phyloP scores from a whole-genome alignment of 2,797 vertebrate species.

The Amazona finschi region DNA sequence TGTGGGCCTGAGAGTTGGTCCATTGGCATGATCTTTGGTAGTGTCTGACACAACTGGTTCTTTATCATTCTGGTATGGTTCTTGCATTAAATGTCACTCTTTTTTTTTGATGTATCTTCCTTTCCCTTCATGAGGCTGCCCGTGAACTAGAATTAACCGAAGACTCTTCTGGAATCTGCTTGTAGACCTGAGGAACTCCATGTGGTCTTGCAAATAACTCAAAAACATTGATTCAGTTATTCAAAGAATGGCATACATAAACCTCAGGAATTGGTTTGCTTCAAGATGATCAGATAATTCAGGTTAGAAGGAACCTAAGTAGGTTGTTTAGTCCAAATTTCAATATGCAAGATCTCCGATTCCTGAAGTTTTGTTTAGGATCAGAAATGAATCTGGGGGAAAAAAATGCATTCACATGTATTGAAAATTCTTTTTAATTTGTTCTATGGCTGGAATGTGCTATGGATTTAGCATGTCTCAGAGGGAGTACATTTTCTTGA shows the following conservation, averaged over 20 bases:
- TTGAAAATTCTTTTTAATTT: slow-evolving; percentile 32
- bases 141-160: not conserved
- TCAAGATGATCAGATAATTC: not conserved
- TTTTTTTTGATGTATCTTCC: not conserved
- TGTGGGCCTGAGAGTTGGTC: not conserved
- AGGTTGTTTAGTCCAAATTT: not conserved
- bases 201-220: not conserved
- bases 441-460: slow-evolving; percentile 18
- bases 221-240: not conserved
- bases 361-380: not conserved
- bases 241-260: not conserved
- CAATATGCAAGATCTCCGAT: not conserved
- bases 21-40: not conserved
- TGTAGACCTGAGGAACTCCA: not conserved
- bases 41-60: rapidly evolving
- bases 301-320: not conserved
- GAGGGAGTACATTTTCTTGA: slow-evolving; percentile 14
- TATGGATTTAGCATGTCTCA: slow-evolving; percentile 22
- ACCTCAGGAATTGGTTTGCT: not conserved
- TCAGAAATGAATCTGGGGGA: not conserved
- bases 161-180: not conserved
- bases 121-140: not conserved
- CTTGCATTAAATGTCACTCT: not conserved
- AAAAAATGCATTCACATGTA: not conserved
- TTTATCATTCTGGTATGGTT: not conserved